These are phyloP conservation scores for Callopanchax toddi DNA, from an alignment of 2,113 vertebrate genomes.

Conservation along the genomic window DNA sequence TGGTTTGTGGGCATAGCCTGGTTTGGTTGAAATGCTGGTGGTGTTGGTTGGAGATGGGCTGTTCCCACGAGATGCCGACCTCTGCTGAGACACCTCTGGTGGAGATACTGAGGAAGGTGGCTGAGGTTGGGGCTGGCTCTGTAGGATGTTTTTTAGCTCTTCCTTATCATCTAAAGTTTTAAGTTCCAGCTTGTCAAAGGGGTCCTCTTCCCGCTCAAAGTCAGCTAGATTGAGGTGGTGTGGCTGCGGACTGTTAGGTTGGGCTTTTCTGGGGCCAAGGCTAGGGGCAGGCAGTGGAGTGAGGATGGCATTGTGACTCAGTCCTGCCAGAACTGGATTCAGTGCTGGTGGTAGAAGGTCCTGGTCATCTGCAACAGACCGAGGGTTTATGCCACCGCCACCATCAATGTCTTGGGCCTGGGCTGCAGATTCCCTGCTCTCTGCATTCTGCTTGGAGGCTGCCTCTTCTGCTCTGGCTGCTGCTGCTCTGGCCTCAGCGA, in stretches of 20 bases:
- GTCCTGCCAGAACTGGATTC: slow-evolving; percentile 90
- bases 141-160: slow-evolving; percentile 92
- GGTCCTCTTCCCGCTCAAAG: slow-evolving; percentile 97
- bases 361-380: slow-evolving; percentile 69
- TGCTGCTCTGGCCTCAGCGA: slow-evolving; percentile 85
- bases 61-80: slow-evolving; percentile 67
- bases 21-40: slow-evolving; percentile 66
- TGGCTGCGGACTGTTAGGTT: slow-evolving; percentile 83
- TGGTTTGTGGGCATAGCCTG: slow-evolving; percentile 86
- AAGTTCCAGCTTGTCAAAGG: slow-evolving; percentile 95
- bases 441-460: slow-evolving; percentile 68
- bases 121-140: slow-evolving; percentile 81
- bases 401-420: slow-evolving; percentile 62
- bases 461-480: slow-evolving; percentile 78
- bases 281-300: slow-evolving; percentile 92
- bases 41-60: slow-evolving; percentile 70
- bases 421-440: slow-evolving; percentile 54
- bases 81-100: slow-evolving; percentile 64
- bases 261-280: slow-evolving; percentile 80
- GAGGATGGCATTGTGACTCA: slow-evolving; percentile 92
- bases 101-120: slow-evolving; percentile 52
- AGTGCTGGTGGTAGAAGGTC: slow-evolving; percentile 86
- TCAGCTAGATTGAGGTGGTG: slow-evolving; percentile 93
- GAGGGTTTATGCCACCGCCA: slow-evolving; percentile 58
- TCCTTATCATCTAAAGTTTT: slow-evolving; percentile 96